Conservation (phyloP, 2,113 vertebrate species). For the Rhipidura dahli region DNA sequence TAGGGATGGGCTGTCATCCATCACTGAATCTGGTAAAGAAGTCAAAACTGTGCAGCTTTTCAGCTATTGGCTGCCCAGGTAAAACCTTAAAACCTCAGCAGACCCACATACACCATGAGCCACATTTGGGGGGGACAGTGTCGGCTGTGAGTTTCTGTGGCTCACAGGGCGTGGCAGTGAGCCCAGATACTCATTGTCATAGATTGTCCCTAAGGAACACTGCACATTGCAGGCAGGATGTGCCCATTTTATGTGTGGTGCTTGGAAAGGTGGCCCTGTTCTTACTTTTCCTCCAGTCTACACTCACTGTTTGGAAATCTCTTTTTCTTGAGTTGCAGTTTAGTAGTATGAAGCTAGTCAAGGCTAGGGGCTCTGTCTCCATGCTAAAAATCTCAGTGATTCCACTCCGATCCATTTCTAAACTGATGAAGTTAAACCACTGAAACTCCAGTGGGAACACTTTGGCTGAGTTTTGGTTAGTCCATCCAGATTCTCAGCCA, state of each 20-base stretch:
- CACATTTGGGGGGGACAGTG: background rate
- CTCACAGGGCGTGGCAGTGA: background rate
- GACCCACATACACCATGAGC: background rate
- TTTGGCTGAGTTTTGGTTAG: background rate
- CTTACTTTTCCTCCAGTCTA: background rate
- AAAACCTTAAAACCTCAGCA: background rate
- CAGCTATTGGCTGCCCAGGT: background rate
- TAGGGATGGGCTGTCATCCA: background rate
- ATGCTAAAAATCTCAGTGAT: background rate
- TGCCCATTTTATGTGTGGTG: accelerated
- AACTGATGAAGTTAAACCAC: background rate
- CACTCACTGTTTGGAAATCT: background rate
- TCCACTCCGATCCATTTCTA: background rate
- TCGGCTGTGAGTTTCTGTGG: background rate
- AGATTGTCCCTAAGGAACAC: background rate
- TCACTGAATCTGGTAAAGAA: background rate
- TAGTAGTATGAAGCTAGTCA: background rate
- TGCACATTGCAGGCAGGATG: accelerated
- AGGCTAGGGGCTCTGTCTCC: background rate
- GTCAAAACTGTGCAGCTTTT: background rate
- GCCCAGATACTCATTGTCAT: background rate
- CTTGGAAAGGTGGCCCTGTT: background rate
- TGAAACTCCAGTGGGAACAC: background rate
- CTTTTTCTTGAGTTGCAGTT: background rate
- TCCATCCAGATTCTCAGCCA: background rate